Evolutionary conservation across 2,888 invertebrate genomes (phyloP), one percentile per base, ranked within the genome.

Genomic region (Thereva unica): DNA sequence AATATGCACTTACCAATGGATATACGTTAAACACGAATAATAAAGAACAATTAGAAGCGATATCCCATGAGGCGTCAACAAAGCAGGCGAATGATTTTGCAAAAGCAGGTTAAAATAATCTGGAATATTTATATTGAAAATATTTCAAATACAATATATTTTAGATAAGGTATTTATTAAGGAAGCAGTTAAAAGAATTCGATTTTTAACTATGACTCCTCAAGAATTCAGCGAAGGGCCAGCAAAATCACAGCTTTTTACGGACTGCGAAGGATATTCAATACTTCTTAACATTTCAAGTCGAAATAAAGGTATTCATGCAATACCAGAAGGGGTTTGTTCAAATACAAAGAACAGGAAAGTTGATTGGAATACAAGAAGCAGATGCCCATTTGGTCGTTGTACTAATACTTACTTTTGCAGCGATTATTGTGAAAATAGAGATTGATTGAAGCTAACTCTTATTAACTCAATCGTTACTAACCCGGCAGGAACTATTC

Each of bases 191-290:
- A 87, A 87, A 75, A 90, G 92, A 80, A 88, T 2, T 23, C 23
- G 23, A 2, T 23, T 23, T 23, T 23, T 23, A 23, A 23, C 23
- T 23, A 23, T 23, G 93, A 68, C 85, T 0, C 90, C 92, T 0
- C 88, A 91, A 76, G 89, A 92, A 80, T 93, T 93, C 78, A 92
- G 92, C 0, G 90, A 90, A 74, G 91, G 91, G 0, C 91, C 92
- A 0, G 92, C 90, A 0, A 84, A 87, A 55, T 92, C 92, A 9
- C 81, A 84, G n/a, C 80, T 93, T 6, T 83, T 93, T 38, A 85
- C 87, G 0, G 88, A 91, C 77, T 85, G 89, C 1, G 93, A 93
- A 76, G 88, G 91, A 9, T 89, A 92, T 75, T 87, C 90, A 0
- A 89, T 93, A 66, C 82, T 93, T 1, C 91, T 93, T 86, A 92